phyloP scores from a whole-genome alignment of 64 coral and sea anemone genomes.

The Actinia tenebrosa region DNA sequence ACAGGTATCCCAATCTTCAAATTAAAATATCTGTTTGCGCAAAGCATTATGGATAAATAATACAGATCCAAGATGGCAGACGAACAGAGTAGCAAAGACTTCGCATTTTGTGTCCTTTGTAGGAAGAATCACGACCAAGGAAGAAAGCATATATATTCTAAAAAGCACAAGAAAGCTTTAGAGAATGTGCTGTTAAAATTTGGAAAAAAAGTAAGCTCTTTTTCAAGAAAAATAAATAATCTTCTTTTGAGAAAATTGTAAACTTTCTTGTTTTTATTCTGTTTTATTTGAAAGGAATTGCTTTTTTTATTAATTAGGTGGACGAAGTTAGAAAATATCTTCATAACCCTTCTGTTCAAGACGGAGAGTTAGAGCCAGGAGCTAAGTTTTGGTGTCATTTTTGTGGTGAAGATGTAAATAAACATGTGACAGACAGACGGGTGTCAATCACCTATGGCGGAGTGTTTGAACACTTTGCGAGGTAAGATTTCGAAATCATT shows the following conservation, averaged over 20 bases:
- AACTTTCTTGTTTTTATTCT: background rate
- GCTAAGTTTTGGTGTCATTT: slow-evolving; percentile 99
- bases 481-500: slow-evolving; percentile 18
- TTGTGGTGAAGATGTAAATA: slow-evolving; percentile 53
- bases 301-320: background rate
- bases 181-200: slow-evolving; percentile 62
- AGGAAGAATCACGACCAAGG: slow-evolving; percentile 79
- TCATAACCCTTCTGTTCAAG: slow-evolving; percentile 66
- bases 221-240: background rate
- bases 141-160: slow-evolving; percentile 81
- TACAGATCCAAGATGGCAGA: slow-evolving; percentile 48
- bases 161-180: slow-evolving; percentile 60
- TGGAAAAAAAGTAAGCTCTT: slow-evolving; percentile 48
- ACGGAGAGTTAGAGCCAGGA: slow-evolving; percentile 96
- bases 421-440: slow-evolving; percentile 89
- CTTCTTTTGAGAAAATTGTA: background rate
- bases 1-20: background rate
- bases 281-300: background rate
- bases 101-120: slow-evolving; percentile 70
- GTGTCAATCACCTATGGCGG: slow-evolving; percentile 85
- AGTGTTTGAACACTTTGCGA: slow-evolving; percentile 94
- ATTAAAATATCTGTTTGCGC: background rate
- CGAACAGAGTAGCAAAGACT: slow-evolving; percentile 31
- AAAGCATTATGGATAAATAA: slow-evolving; percentile 23
- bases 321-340: slow-evolving; percentile 74